A percentile compares a stretch with the other conserved stretches of the same genome.
These are phyloP conservation scores for Scatophagus argus DNA, from an alignment of 2,113 vertebrate species.

Conservation along the genomic window DNA sequence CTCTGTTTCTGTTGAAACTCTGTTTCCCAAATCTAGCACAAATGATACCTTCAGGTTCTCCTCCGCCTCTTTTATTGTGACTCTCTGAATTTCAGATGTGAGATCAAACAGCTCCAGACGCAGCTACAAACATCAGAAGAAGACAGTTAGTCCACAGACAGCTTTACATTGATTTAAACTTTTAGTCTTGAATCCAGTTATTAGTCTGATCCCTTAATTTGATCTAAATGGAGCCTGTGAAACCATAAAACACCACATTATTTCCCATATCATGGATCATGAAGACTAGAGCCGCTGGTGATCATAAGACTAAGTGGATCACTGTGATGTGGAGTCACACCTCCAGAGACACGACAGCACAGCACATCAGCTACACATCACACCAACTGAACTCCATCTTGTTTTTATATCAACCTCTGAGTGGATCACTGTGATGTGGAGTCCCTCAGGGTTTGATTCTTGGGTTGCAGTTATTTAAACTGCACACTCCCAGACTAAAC, in stretches of 20 bases:
- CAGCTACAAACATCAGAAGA: conserved; percentile 71
- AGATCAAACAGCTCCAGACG: conserved; percentile 80
- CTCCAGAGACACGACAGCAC: conserved; percentile 82
- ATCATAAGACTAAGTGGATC: no score
- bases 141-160: neutral
- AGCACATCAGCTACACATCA: neutral
- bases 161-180: neutral
- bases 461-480: no score
- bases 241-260: neutral
- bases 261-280: no score
- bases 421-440: no score
- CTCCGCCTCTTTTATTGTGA: conserved; percentile 61
- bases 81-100: conserved; percentile 74
- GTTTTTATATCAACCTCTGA: conserved; percentile 41
- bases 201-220: neutral
- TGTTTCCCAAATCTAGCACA: neutral
- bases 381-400: neutral
- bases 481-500: no score
- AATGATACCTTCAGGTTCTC: conserved; percentile 56
- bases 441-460: no score
- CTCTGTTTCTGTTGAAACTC: neutral
- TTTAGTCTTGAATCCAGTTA: neutral
- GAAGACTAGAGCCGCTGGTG: neutral
- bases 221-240: no score
- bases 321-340: conserved; percentile 87